Evolutionary conservation across 2,888 invertebrate species (phyloP).

Genomic region (Carpatolechia fugitivella): DNA sequence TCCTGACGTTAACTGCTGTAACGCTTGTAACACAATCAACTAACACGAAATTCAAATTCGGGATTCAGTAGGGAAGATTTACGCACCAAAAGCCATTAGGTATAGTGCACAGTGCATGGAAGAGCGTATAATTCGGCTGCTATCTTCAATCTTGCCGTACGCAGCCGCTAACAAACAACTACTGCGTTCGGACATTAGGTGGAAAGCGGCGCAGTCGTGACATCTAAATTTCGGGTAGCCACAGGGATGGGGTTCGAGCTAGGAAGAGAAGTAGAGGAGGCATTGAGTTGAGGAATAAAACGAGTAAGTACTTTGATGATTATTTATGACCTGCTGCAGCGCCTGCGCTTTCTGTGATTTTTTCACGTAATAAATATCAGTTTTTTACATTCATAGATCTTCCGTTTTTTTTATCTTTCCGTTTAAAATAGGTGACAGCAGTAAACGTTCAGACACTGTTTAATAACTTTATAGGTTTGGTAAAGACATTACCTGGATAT

Average conservation of each 20-base stretch:
- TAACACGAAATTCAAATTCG: constrained; percentile 18
- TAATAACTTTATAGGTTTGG: no score
- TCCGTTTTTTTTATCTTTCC: no score
- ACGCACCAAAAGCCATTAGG: constrained; percentile 38
- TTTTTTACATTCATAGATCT: no score
- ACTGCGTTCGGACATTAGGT: constrained; percentile 62
- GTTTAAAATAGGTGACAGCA: no score
- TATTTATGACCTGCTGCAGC: neutral
- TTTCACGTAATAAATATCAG: no score
- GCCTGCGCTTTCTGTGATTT: no score
- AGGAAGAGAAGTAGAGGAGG: neutral
- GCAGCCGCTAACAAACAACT: constrained; percentile 72
- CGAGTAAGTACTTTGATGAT: no score
- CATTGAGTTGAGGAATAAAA: neutral
- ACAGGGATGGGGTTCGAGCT: constrained; percentile 34
- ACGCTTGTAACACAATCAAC: constrained; percentile 2
- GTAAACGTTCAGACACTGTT: no score
- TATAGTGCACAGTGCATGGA: constrained; percentile 33
- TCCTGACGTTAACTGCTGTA: neutral
- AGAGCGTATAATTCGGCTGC: constrained; percentile 57
- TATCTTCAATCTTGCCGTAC: constrained; percentile 33
- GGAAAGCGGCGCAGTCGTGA: constrained; percentile 70
- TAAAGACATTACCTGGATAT: no score
- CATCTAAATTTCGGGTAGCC: constrained; percentile 77
- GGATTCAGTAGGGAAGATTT: constrained; percentile 29